These are phyloP conservation scores for Myotis planiceps DNA, from an alignment of 2,797 vertebrate species.

Conservation along the genomic window DNA sequence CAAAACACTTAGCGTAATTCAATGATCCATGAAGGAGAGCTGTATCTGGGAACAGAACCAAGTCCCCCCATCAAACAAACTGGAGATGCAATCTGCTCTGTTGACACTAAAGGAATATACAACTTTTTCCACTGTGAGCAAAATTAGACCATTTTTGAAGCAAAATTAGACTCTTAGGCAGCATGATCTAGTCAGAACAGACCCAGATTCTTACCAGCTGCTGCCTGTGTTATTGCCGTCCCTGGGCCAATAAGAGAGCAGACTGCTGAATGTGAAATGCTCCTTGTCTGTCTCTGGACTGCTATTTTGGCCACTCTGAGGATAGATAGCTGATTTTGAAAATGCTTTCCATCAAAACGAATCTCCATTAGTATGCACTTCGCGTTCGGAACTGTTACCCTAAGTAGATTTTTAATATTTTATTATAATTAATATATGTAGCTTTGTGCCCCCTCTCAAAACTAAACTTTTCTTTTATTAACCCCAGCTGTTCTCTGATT, in stretches of 20 bases:
- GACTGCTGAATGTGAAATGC: constrained; percentile 80
- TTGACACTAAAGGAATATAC: constrained; percentile 81
- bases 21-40: constrained; percentile 80
- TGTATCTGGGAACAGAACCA: constrained; percentile 79
- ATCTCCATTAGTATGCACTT: constrained; percentile 77
- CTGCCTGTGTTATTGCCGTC: constrained; percentile 70
- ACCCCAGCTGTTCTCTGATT: constrained; percentile 72
- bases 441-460: constrained; percentile 73
- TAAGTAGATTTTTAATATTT: constrained; percentile 81
- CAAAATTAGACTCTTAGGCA: constrained; percentile 80
- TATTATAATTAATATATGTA: constrained; percentile 78
- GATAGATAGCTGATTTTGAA: constrained; percentile 78
- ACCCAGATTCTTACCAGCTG: constrained; percentile 79
- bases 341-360: constrained; percentile 69
- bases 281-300: constrained; percentile 77
- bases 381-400: constrained; percentile 74
- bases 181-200: constrained; percentile 79
- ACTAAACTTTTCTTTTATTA: constrained; percentile 79
- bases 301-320: constrained; percentile 78
- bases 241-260: constrained; percentile 78
- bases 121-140: constrained; percentile 78
- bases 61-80: constrained; percentile 79
- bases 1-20: constrained; percentile 73
- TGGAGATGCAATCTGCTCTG: constrained; percentile 78
- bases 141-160: constrained; percentile 79